Evolutionary conservation across 1,140 invertebrate species (phyloP).

Genomic region (Matsumurasca onukii): DNA sequence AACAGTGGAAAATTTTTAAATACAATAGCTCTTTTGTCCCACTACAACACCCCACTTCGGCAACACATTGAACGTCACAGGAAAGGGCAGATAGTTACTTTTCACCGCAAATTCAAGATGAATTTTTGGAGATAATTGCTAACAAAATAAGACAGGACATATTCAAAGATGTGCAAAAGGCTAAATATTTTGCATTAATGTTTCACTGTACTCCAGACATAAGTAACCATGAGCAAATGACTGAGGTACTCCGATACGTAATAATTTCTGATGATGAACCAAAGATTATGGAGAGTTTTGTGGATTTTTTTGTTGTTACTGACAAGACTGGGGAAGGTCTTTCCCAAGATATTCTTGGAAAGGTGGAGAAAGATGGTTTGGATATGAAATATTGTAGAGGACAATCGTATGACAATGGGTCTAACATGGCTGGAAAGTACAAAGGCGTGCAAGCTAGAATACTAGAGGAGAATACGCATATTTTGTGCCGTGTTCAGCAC

Average conservation of each 20-base stretch:
- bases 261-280: constrained; percentile 7
- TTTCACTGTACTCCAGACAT: constrained; percentile 37
- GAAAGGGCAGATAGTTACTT: constrained; percentile 2
- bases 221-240: constrained; percentile 33
- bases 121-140: constrained; percentile 7
- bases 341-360: constrained; percentile 33
- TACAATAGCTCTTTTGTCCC: constrained; percentile 32
- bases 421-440: constrained; percentile 43
- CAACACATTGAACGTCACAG: constrained; percentile 29
- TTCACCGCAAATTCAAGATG: neutral
- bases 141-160: neutral
- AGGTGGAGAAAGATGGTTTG: constrained; percentile 33
- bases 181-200: constrained; percentile 30
- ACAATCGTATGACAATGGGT: constrained; percentile 44
- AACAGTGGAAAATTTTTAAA: constrained; percentile 31
- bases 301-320: constrained; percentile 33
- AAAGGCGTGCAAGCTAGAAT: constrained; percentile 42
- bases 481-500: constrained; percentile 34
- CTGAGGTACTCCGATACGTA: constrained; percentile 33
- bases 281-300: constrained; percentile 35
- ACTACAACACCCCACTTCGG: constrained; percentile 32
- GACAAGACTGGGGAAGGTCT: constrained; percentile 33
- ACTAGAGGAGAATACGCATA: constrained; percentile 22
- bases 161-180: neutral
- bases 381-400: constrained; percentile 40